Evolutionary conservation across 1,140 invertebrate species (phyloP).

Genomic region (Bombus consobrinus): DNA sequence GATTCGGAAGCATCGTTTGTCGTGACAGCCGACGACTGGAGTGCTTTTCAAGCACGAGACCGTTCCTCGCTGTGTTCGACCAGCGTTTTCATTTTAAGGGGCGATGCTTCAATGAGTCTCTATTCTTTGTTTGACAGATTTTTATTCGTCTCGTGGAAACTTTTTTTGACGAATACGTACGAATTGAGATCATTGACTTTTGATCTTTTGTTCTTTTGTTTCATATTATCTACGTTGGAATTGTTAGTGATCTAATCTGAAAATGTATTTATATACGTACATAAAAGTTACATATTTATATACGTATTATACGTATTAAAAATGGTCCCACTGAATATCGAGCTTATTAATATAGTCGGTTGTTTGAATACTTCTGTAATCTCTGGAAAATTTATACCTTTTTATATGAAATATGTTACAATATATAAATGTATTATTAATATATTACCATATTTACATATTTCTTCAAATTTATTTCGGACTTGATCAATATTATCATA

Average conservation of each 20-base stretch:
- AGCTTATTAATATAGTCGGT: neutral
- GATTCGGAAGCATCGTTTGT: slow-evolving; percentile 28
- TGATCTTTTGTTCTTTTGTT: neutral
- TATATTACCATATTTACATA: no score
- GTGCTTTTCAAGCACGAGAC: neutral
- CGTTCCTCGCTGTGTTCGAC: neutral
- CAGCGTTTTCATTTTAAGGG: neutral
- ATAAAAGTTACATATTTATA: neutral
- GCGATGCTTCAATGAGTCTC: neutral
- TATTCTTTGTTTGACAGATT: neutral
- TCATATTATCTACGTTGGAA: no score
- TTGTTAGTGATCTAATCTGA: no score
- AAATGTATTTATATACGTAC: no score
- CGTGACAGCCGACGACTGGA: neutral
- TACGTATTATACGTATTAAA: neutral
- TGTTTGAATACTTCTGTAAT: no score
- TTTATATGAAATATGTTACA: no score
- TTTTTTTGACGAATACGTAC: neutral
- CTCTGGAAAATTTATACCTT: no score
- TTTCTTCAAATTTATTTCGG: neutral
- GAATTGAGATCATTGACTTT: neutral
- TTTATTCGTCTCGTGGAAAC: neutral
- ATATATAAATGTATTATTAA: no score
- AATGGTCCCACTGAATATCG: neutral
- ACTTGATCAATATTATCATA: neutral